These are phyloP conservation scores for Odontamblyopus lacepedii DNA, from an alignment of 2,797 vertebrate species.

Conservation along the genomic window DNA sequence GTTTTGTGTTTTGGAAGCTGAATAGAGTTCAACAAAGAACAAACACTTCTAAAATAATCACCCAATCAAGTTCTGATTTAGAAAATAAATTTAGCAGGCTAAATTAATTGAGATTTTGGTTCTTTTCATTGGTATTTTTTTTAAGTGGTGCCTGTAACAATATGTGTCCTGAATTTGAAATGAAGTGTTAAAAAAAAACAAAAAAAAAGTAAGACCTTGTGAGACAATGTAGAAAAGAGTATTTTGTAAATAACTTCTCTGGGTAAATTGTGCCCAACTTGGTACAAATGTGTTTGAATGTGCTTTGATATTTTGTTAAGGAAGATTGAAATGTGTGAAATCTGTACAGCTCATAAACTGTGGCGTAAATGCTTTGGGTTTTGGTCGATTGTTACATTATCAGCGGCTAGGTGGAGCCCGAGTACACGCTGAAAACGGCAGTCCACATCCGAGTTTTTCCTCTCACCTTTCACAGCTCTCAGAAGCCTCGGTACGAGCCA, in stretches of 20 bases:
- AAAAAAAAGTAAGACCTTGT: too few relatives aligned
- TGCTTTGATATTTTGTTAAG: too few relatives aligned
- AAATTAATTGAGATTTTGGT: background rate
- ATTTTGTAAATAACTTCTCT: too few relatives aligned
- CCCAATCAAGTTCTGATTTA: conserved; percentile 18
- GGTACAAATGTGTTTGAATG: too few relatives aligned
- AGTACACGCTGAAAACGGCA: conserved; percentile 71
- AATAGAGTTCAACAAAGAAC: conserved; percentile 34
- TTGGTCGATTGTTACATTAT: conserved; percentile 39
- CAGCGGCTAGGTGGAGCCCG: conserved; percentile 83
- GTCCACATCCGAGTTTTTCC: conserved; percentile 64
- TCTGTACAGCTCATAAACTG: background rate
- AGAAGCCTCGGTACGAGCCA: conserved; percentile 47
- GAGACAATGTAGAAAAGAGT: too few relatives aligned
- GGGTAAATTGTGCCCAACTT: too few relatives aligned
- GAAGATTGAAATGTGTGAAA: too few relatives aligned
- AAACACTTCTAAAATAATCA: conserved; percentile 23
- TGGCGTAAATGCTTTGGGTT: background rate
- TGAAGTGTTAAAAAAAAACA: too few relatives aligned
- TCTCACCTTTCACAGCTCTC: conserved; percentile 65
- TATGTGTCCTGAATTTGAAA: too few relatives aligned
- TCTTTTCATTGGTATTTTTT: too few relatives aligned
- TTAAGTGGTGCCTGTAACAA: too few relatives aligned
- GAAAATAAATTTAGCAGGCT: conserved; percentile 4
- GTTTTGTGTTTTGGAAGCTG: conserved; percentile 7